Evolutionary conservation across 2,888 invertebrate genomes (phyloP).

Genomic region (Habroteleia sp.): DNA sequence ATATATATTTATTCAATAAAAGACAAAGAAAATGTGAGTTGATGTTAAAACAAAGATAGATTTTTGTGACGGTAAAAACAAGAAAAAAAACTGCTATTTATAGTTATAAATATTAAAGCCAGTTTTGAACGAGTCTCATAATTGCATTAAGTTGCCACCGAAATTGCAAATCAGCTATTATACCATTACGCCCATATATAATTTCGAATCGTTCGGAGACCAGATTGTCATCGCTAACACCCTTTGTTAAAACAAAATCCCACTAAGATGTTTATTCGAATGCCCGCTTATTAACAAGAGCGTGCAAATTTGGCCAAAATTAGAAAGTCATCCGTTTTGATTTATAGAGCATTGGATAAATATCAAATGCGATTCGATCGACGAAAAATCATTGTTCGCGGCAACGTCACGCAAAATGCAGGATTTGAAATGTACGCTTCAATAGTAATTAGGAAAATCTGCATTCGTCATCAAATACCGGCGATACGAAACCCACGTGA

Average conservation of each 20-base stretch:
- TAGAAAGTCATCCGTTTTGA: not conserved
- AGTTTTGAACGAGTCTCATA: too few relatives aligned
- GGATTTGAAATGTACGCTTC: constrained; percentile 37
- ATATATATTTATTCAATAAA: too few relatives aligned
- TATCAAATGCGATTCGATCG: constrained; percentile 8
- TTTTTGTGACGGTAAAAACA: too few relatives aligned
- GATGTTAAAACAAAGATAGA: too few relatives aligned
- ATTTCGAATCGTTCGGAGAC: too few relatives aligned
- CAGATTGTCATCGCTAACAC: constrained; percentile 23
- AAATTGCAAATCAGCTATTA: constrained; percentile 29
- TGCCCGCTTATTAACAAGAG: constrained; percentile 9
- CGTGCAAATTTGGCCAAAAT: not conserved
- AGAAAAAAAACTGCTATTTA: too few relatives aligned
- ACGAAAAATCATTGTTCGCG: constrained; percentile 34
- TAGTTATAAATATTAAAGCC: too few relatives aligned
- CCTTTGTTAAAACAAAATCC: constrained; percentile 14
- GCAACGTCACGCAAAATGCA: constrained; percentile 32
- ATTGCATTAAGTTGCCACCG: constrained; percentile 3
- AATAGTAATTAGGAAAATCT: constrained; percentile 48
- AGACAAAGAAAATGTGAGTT: too few relatives aligned
- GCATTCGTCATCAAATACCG: constrained; percentile 38
- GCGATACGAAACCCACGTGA: constrained; percentile 45
- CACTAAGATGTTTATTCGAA: constrained; percentile 31
- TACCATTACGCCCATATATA: constrained; percentile 21
- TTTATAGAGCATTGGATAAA: constrained; percentile 20